Evolutionary conservation across 1,140 invertebrate species (phyloP), one percentile per base, ranked within the genome.

Genomic region (Coelopa frigida): DNA sequence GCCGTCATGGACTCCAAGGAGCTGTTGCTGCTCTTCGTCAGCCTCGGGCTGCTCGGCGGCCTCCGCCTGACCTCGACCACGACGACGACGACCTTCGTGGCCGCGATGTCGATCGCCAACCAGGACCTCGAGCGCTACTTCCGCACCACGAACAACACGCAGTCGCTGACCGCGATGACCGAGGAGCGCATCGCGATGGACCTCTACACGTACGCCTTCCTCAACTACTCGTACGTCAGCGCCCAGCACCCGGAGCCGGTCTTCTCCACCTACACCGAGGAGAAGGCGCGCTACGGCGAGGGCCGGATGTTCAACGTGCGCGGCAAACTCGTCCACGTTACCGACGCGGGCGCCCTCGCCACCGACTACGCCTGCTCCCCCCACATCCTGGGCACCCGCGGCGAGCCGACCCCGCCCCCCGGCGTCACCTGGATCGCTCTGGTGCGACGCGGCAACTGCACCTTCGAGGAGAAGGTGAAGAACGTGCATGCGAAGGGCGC

Each of bases 391-490:
- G 78, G 77, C 29, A 72, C 70, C 1, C 59, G 65, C 5, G 67
- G 72, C 3, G 68, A 75, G 21, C 57, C 72, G 3, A 51, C 73
- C 10, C 78, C 79, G 0, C 58, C 72, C 20, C 73, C 73, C n/a
- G 59, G 61, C 0, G 72, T 76, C 17, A 74, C 80, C 1, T 89
- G 85, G 84, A 80, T 89, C 43, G 86, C 85, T 2, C 69, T 89
- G 37, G 80, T 88, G 4, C 75, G 78, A 51, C 68, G 84, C 14
- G 86, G 85, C 20, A 57, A 56, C 33, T 89, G 86, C 68, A 82
- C 82, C 52, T 87, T 87, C 60, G 81, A 85, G 57, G 76, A 79
- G 36, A 89, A 89, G 70, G 75, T 77, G 37, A 76, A 81, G 52
- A 82, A 87, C 67, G 83, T 84, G 12, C 78, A 76, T 58, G 68